Evolutionary conservation across 2,888 invertebrate species (phyloP), one percentile per base, ranked within the genome.

Genomic region (Patella ulyssiponensis): DNA sequence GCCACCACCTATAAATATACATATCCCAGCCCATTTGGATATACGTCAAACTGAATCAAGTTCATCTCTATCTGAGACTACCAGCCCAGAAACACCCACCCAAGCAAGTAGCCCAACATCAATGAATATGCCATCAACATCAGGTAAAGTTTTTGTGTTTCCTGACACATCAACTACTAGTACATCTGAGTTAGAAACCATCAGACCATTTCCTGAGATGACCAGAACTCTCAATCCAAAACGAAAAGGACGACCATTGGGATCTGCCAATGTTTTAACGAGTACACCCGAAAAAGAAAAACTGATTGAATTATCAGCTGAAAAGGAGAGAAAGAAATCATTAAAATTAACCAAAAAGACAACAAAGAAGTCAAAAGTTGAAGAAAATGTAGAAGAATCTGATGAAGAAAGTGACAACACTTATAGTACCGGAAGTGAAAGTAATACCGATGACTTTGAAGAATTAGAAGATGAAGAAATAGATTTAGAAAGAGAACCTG

Each of bases 121-220:
- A 27, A 27, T 27, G 27, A 27, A 27, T 27, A 27, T 27, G 27
- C 27, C 27, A 27, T 27, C 27, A 56, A 56, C 17, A 56, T 56
- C 56, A 56, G 56, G 56, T 56, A 56, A 56, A 56, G 56, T 56
- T 56, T 56, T 56, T 56, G 56, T 56, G 56, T 56, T 56, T 56
- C 56, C 56, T 56, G 56, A 56, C 56, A 56, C 56, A 56, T 56
- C 56, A 56, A 56, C 27, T 27, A 27, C 27, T 27, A 27, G 27
- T 27, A 27, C 27, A 27, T 27, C 27, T 27, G 27, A 27, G 27
- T 27, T 27, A 27, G 27, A 27, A 27, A 27, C 27, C 27, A 27
- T 27, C 27, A 27, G 27, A 27, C 27, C 27, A 27, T 27, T 27
- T 27, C 27, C 27, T 27, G 27, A 27, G 27, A 27, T 27, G 27